Evolutionary conservation across 2,113 vertebrate species (phyloP), one percentile per base, ranked within the genome.

Genomic region (Cottus gobio): DNA sequence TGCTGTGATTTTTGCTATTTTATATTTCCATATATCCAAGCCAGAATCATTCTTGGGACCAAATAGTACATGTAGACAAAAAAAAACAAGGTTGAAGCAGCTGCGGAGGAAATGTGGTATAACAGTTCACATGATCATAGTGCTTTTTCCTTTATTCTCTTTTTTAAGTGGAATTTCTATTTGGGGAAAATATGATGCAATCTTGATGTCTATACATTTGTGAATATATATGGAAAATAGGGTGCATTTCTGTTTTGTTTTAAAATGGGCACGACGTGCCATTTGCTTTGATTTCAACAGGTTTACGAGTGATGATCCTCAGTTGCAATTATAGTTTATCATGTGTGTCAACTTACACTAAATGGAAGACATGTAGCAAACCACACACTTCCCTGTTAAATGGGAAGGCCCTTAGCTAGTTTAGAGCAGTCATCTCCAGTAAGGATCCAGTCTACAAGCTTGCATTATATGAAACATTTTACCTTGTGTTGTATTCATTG

Each of bases 281-380:
- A 71, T 74, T 75, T 85, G 65, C 57, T 89, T 77, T 76, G 18
- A 71, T 71, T 80, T 63, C 46, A 73, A 12, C 75, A 30, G 28
- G 52, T 86, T 83, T 80, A 76, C 37, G 20, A 78, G 57, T 79
- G 34, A 34, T 79, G 46, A 63, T 77, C 64, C 39, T 82, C 57
- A 39, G 24, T 78, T 81, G 48, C 20, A 85, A 69, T 60, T 84
- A 52, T 65, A 31, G 54, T 83, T 77, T 76, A 36, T 79, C 26
- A 79, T 67, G 71, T 77, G 71, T 89, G 67, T 83, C 70, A 86
- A 48, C 11, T 75, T 82, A 80, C 60, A 71, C 20, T 73, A 80
- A 79, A 57, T 77, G 58, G 62, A 86, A 75, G 36, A 82, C 70
- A 91, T 91, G 89, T 90, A 85, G 89, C 88, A 80, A 88, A 85